Evolutionary conservation across 2,113 vertebrate genomes (phyloP), one percentile per base, ranked within the genome.

Genomic region (Piaya cayana): DNA sequence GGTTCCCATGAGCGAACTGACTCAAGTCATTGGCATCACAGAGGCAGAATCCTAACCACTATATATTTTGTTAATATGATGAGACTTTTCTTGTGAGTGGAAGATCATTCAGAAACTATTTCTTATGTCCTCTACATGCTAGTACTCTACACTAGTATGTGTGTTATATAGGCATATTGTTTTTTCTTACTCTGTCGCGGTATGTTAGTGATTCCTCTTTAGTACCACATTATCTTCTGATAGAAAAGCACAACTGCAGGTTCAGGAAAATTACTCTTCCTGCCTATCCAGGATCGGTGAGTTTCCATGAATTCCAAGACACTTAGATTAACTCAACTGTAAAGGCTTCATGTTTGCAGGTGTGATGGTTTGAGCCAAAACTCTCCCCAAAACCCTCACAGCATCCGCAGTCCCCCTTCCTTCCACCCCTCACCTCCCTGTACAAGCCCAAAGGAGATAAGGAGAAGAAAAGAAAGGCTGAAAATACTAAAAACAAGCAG

Each of bases 61-160:
- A 36, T 0, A 1, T 36, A 23, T 50, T 53, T 67, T 55, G 8
- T 74, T 23, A 14, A n/a, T 55, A 70, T 12, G 14, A 22, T 55
- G 6, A 50, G 1, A 2, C 8, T 65, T 65, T 86, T 49, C n/a
- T 22, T 9, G 32, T 29, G 23, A 59, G 20, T n/a, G 9, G 30
- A 49, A 77, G 30, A 27, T 19, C 8, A 37, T 49, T 42, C 60
- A 16, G 26, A n/a, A 60, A 55, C 3, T 12, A 15, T 19, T 43
- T 75, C 20, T 60, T 50, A 37, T 10, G 15, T 9, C 4, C 4
- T 36, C 37, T 39, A 2, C 0, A 0, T 53, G 3, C 3, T 49
- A 52, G 4, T 15, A 70, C 11, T 71, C 55, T 67, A 21, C 8
- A 1, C 12, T 7, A 68, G 17, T 19, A 52, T 5, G 4, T 5